phyloP scores from a whole-genome alignment of 2,888 invertebrate species.

The Perdita meconis region DNA sequence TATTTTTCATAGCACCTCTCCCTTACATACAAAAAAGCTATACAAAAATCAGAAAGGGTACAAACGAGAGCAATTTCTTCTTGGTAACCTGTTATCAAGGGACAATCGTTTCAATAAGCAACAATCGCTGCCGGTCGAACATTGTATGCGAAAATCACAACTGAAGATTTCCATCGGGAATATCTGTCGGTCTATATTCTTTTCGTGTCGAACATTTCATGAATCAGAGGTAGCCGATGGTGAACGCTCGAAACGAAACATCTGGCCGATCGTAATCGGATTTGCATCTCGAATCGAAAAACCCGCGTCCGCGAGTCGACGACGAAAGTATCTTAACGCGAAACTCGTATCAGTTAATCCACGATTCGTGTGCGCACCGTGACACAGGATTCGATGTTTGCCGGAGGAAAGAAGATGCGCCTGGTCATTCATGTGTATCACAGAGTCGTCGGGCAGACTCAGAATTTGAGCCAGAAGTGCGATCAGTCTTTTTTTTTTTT shows the following conservation, averaged over 20 bases:
- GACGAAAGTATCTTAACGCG: constrained; percentile 14
- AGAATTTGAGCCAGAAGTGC: constrained; percentile 33
- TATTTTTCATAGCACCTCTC: no score
- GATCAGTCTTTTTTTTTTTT: constrained; percentile 36
- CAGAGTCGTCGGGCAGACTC: constrained; percentile 56
- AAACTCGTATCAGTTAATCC: constrained; percentile 47
- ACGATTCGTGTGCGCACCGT: constrained; percentile 29
- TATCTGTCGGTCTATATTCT: neutral
- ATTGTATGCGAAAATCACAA: neutral
- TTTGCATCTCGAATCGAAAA: constrained; percentile 6
- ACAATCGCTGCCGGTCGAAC: neutral
- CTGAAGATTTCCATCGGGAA: neutral
- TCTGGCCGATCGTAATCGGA: constrained; percentile 24
- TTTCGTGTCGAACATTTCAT: constrained; percentile 2
- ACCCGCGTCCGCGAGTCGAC: constrained; percentile 1
- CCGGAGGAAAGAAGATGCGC: constrained; percentile 43
- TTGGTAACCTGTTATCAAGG: no score
- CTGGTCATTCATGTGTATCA: constrained; percentile 65
- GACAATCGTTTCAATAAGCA: neutral
- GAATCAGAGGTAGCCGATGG: constrained; percentile 6
- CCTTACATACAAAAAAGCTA: no score
- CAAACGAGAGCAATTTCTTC: no score
- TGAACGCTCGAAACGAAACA: neutral
- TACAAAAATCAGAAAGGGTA: no score
- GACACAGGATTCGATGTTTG: constrained; percentile 39